Percentiles rank a stretch among this genome's conserved stretches.
These are phyloP conservation scores for Poicephalus gulielmi DNA, from an alignment of 2,113 vertebrate genomes.

Conservation along the genomic window DNA sequence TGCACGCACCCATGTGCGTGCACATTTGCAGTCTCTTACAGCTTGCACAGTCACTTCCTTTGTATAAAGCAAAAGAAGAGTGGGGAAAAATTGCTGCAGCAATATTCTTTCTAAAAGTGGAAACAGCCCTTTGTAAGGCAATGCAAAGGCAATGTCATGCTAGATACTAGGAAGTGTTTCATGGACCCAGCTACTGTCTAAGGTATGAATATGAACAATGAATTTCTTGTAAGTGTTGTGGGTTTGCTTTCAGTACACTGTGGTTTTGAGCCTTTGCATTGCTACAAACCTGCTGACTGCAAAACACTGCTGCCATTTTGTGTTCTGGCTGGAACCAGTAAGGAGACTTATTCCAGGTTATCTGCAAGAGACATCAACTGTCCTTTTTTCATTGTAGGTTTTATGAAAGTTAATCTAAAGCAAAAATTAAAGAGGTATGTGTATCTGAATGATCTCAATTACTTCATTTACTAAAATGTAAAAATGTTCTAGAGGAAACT, in stretches of 20 bases:
- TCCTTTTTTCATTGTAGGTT: background rate
- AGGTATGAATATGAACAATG: background rate
- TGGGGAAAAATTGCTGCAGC: background rate
- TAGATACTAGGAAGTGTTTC: background rate
- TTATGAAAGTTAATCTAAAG: background rate
- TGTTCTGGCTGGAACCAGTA: background rate
- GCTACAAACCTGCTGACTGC: background rate
- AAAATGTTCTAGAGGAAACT: background rate
- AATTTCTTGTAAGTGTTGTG: background rate
- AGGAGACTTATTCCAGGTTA: background rate
- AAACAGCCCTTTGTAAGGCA: rapidly evolving
- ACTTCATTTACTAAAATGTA: background rate
- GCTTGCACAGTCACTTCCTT: background rate
- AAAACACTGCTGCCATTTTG: background rate
- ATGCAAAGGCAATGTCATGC: background rate
- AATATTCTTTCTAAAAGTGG: background rate
- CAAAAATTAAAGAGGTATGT: background rate
- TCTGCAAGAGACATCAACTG: background rate
- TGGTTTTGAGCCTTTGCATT: background rate
- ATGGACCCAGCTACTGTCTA: background rate
- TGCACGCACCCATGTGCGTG: too few relatives aligned
- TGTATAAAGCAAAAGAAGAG: background rate
- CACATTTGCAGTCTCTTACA: background rate
- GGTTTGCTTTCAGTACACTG: background rate
- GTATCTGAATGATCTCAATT: background rate